Evolutionary conservation across 2,888 invertebrate genomes (phyloP).

Genomic region (Resseliella maxima): DNA sequence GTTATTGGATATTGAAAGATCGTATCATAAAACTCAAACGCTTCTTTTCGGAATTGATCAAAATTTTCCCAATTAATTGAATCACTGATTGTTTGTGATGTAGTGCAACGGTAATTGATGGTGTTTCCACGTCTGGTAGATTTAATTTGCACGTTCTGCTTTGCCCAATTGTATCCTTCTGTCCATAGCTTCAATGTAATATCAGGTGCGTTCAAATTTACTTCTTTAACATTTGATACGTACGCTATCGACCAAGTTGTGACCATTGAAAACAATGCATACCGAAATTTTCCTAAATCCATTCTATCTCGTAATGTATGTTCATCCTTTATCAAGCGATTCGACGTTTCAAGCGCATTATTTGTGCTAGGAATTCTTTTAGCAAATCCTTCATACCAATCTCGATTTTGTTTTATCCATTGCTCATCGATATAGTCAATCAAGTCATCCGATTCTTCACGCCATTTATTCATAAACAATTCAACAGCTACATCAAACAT

Average conservation of each 20-base stretch:
- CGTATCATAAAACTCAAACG: too few relatives aligned
- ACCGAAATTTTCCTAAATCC: neutral
- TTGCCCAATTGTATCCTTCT: too few relatives aligned
- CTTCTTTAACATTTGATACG: too few relatives aligned
- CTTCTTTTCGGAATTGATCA: too few relatives aligned
- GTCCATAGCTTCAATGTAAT: too few relatives aligned
- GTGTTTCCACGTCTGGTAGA: too few relatives aligned
- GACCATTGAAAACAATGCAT: neutral
- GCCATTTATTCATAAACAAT: neutral
- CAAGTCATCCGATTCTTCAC: neutral
- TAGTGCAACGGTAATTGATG: too few relatives aligned
- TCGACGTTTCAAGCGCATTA: neutral
- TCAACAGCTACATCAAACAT: neutral
- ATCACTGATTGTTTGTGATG: too few relatives aligned
- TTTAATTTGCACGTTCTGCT: too few relatives aligned
- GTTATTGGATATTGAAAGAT: too few relatives aligned
- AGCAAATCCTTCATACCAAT: neutral
- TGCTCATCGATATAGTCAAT: neutral
- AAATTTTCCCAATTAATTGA: too few relatives aligned
- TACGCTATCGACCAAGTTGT: neutral
- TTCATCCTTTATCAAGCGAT: neutral
- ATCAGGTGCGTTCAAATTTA: too few relatives aligned
- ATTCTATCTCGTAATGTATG: neutral
- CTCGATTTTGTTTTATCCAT: neutral
- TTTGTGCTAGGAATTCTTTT: neutral